A percentile compares a stretch with the other conserved stretches of the same genome.
These are phyloP conservation scores for Laupala kohalensis DNA, from an alignment of 1,140 invertebrate species.

Conservation along the genomic window DNA sequence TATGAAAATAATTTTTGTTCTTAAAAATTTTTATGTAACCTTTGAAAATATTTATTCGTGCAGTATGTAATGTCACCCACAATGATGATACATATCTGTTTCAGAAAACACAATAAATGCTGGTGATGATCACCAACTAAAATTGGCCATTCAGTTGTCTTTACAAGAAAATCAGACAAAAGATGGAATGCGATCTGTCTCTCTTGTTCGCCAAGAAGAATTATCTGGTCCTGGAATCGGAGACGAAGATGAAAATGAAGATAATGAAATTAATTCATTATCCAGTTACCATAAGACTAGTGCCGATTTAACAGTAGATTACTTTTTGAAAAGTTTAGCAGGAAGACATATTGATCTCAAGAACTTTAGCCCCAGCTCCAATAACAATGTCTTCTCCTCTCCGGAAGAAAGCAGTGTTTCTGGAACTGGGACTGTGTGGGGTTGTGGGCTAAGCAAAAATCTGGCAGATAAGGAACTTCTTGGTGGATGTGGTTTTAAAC, in stretches of 20 bases:
- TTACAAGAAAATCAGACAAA: conserved; percentile 25
- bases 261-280: neutral
- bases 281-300: conserved; percentile 25
- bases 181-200: conserved; percentile 5
- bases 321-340: conserved; percentile 37
- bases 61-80: too few species aligned
- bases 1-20: too few species aligned
- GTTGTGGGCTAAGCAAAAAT: conserved; percentile 12
- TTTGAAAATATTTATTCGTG: too few species aligned
- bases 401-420: conserved; percentile 3
- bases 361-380: conserved; percentile 4
- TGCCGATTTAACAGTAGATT: conserved; percentile 38
- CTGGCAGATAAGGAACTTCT: conserved; percentile 10
- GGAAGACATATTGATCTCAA: conserved; percentile 20
- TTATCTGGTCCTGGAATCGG: neutral
- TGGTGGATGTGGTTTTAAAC: conserved; percentile 9
- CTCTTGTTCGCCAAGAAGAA: neutral
- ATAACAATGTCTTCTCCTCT: conserved; percentile 9
- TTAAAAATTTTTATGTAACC: too few species aligned
- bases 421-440: conserved; percentile 1
- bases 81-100: too few species aligned
- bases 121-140: conserved; percentile 31
- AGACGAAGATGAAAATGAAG: conserved; percentile 1
- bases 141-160: conserved; percentile 34
- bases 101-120: neutral